Percentiles rank a stretch among this genome's conserved stretches.
Conservation (phyloP, 2,797 vertebrate species). For the Notolepis coatsorum region DNA sequence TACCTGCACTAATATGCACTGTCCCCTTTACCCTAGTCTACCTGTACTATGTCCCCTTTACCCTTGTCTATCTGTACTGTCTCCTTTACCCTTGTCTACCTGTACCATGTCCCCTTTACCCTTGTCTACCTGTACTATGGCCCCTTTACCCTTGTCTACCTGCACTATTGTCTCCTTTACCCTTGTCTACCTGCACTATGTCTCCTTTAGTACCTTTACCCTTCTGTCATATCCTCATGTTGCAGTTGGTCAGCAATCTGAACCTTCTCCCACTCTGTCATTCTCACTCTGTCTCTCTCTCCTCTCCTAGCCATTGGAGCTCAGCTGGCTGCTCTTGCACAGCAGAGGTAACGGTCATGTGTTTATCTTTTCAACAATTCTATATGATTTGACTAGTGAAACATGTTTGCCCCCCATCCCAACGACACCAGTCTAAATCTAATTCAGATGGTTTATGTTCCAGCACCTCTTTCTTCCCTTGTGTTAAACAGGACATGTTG, state of each 20-base stretch:
- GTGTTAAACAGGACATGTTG: no score
- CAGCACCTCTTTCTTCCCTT: no score
- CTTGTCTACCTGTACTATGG: not conserved
- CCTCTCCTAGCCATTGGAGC: constrained; percentile 70
- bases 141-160: not conserved
- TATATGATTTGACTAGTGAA: not conserved
- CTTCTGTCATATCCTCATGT: constrained; percentile 2
- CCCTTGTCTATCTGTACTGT: no score
- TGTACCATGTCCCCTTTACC: no score
- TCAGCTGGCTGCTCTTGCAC: constrained; percentile 80
- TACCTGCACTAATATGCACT: no score
- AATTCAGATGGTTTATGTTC: no score
- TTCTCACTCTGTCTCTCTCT: not conserved
- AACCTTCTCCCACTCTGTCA: constrained; percentile 24
- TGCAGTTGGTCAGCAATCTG: constrained; percentile 26
- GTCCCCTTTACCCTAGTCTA: no score
- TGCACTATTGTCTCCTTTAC: constrained; percentile 4
- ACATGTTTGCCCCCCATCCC: not conserved
- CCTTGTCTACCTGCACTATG: not conserved
- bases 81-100: no score
- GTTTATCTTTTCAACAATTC: not conserved
- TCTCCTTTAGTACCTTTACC: not conserved
- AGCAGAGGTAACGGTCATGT: constrained; percentile 72
- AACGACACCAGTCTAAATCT: no score
- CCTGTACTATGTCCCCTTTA: no score